Conservation (phyloP, 1,140 invertebrate genomes). For the Aphelenchoides besseyi region DNA sequence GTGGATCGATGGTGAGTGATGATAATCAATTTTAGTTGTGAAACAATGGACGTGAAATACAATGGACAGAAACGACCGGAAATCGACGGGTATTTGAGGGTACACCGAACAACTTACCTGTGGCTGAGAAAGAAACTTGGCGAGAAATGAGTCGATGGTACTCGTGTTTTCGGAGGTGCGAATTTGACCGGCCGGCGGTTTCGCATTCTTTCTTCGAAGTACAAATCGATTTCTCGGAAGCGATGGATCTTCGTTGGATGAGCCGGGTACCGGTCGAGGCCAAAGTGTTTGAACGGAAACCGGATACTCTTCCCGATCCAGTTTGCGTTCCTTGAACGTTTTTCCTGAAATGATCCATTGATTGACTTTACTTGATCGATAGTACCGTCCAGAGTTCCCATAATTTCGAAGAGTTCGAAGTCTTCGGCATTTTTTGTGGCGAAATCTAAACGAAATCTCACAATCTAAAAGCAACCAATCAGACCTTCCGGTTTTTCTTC, state of each 20-base stretch:
- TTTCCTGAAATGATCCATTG: too few relatives aligned
- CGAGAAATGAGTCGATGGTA: constrained; percentile 58
- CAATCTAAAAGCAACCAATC: neutral
- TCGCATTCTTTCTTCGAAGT: constrained; percentile 61
- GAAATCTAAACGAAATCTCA: neutral
- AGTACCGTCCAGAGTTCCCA: constrained; percentile 68
- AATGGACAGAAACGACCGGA: neutral
- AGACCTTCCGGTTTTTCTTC: constrained; percentile 40
- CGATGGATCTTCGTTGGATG: constrained; percentile 49
- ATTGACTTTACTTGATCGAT: too few relatives aligned
- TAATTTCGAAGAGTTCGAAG: constrained; percentile 70
- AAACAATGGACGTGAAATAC: neutral
- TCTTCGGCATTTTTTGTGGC: constrained; percentile 40
- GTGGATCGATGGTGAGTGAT: constrained; percentile 73
- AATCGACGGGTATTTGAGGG: neutral
- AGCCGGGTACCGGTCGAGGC: constrained; percentile 70
- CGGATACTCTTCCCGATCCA: constrained; percentile 80
- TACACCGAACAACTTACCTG: constrained; percentile 43
- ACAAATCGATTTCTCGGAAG: constrained; percentile 67
- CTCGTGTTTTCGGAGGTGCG: constrained; percentile 39
- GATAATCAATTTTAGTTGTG: constrained; percentile 23
- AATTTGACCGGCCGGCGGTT: constrained; percentile 43
- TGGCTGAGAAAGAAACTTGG: constrained; percentile 60
- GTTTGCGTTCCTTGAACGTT: constrained; percentile 84
- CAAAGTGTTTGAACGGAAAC: constrained; percentile 86